phyloP scores from a whole-genome alignment of 2,797 vertebrate genomes.

The Callimico goeldii region DNA sequence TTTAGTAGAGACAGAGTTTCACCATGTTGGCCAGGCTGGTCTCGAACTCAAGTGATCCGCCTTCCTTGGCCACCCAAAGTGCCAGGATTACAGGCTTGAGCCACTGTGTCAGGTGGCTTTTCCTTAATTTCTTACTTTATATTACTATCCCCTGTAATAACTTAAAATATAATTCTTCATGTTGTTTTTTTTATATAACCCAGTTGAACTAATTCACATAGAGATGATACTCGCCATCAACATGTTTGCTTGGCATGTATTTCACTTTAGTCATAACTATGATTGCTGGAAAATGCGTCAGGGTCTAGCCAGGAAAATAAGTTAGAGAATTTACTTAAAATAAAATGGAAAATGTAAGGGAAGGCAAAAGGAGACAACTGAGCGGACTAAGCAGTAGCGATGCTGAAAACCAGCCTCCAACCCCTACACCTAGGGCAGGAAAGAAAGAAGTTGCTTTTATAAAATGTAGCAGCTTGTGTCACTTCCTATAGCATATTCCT shows the following conservation, averaged over 20 bases:
- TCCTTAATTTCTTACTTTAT: neutral
- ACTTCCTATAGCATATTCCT: neutral
- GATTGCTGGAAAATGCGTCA: neutral
- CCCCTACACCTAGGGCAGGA: neutral
- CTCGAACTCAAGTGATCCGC: neutral
- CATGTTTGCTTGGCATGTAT: neutral
- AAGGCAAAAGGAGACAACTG: neutral
- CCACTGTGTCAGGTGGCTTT: neutral
- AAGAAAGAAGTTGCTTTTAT: neutral
- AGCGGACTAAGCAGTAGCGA: neutral
- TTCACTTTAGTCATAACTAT: neutral
- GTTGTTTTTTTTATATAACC: neutral
- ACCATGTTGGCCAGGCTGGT: neutral
- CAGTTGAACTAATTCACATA: neutral
- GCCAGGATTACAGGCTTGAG: neutral
- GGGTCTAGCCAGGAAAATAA: neutral
- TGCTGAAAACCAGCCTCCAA: neutral
- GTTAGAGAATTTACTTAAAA: neutral
- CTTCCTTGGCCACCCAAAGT: neutral
- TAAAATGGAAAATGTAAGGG: neutral
- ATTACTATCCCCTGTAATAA: no score
- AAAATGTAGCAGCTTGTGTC: neutral
- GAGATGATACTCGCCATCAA: neutral
- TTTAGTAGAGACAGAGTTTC: neutral
- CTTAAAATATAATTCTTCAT: neutral